A percentile compares a stretch with the other conserved stretches of the same genome.
Conservation (phyloP, 2,113 vertebrate species). For the Urocitellus parryii region DNA sequence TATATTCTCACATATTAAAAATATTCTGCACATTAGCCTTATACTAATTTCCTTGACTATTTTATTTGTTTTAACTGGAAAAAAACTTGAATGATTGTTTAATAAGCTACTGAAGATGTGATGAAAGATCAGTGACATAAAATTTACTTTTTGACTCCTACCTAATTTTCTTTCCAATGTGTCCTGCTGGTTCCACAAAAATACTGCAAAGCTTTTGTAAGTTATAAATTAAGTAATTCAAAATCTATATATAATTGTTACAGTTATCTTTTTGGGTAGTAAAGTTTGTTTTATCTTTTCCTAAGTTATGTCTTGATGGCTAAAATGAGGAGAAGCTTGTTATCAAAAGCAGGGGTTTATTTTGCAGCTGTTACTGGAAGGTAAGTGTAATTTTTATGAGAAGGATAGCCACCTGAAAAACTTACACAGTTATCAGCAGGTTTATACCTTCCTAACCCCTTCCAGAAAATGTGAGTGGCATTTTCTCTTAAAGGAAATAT, state of each 20-base stretch:
- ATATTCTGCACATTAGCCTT: background rate
- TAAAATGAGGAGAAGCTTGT: background rate
- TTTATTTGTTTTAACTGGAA: background rate
- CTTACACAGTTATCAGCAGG: background rate
- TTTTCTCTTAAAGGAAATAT: background rate
- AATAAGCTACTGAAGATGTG: background rate
- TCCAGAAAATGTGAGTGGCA: background rate
- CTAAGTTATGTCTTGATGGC: slow-evolving; percentile 4
- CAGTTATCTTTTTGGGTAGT: slow-evolving; percentile 16
- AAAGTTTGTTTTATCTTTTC: slow-evolving; percentile 47
- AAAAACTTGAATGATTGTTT: background rate
- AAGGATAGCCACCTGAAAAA: background rate
- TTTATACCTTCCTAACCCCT: slow-evolving; percentile 11
- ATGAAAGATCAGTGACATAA: background rate
- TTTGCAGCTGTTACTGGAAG: background rate
- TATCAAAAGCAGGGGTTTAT: background rate
- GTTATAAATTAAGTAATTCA: slow-evolving; percentile 46
- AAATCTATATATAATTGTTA: background rate
- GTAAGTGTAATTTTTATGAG: background rate
- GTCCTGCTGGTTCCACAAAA: background rate
- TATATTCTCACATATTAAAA: background rate
- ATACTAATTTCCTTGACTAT: background rate
- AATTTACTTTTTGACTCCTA: background rate
- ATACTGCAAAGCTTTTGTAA: background rate
- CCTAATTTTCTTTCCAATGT: background rate